These are phyloP conservation scores for Pitta sordida DNA, from an alignment of 2,113 vertebrate genomes.

Conservation along the genomic window DNA sequence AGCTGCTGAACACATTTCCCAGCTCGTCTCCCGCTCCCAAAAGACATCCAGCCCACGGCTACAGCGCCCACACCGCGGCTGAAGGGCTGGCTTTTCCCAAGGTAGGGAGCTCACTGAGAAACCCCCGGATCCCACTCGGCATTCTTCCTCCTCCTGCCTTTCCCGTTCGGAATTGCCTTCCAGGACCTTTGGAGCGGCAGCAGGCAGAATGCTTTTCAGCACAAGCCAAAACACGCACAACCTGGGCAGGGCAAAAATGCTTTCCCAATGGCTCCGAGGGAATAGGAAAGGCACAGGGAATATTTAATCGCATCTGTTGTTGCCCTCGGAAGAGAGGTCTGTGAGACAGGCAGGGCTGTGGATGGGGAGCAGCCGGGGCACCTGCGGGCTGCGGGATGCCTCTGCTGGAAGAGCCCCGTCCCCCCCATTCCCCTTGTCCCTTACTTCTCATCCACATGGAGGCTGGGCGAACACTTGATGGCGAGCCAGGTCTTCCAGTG, in stretches of 20 bases:
- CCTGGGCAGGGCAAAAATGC: conserved; percentile 20
- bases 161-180: neutral
- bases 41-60: neutral
- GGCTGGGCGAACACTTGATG: conserved; percentile 94
- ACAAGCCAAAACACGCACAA: conserved; percentile 40
- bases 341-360: neutral
- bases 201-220: fast-evolving
- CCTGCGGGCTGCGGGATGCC: neutral
- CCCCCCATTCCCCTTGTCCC: neutral
- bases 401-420: neutral
- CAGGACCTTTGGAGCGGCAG: neutral
- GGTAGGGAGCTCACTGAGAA: neutral
- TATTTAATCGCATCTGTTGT: fast-evolving
- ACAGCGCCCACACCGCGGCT: fast-evolving
- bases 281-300: neutral
- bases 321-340: neutral
- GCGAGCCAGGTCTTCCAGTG: conserved; percentile 98
- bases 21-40: neutral
- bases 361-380: neutral
- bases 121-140: fast-evolving
- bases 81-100: neutral
- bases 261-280: neutral
- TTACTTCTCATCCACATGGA: conserved; percentile 95
- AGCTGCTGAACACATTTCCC: neutral
- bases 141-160: neutral